A percentile compares a stretch with the other conserved stretches of the same genome.
These are phyloP conservation scores for Ochlodes sylvanus DNA, from an alignment of 2,888 invertebrate genomes.

Conservation along the genomic window DNA sequence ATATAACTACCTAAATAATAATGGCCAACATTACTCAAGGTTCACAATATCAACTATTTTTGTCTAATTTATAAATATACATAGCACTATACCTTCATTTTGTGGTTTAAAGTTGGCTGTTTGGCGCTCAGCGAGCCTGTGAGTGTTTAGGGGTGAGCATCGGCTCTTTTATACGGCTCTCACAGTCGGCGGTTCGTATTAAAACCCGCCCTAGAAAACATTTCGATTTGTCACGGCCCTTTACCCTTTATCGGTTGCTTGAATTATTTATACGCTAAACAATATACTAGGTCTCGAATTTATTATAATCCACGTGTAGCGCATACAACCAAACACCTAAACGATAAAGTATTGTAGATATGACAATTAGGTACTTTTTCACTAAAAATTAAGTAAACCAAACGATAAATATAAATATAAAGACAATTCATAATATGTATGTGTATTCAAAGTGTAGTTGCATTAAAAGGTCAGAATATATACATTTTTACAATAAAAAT, in stretches of 20 bases:
- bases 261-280: conserved; percentile 47
- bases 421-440: no score
- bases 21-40: no score
- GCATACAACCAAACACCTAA: not conserved
- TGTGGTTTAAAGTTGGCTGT: conserved; percentile 61
- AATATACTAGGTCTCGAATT: conserved; percentile 43
- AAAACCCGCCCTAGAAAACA: conserved; percentile 65
- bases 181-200: conserved; percentile 45
- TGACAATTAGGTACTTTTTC: conserved; percentile 1
- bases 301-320: conserved; percentile 39
- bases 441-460: no score
- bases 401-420: no score
- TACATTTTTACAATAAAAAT: no score
- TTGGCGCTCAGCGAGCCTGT: conserved; percentile 55
- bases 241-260: conserved; percentile 58
- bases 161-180: conserved; percentile 66
- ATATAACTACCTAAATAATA: no score
- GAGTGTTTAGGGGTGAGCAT: conserved; percentile 64
- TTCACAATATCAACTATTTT: no score
- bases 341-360: conserved; percentile 21
- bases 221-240: conserved; percentile 60
- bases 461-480: no score
- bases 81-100: conserved; percentile 69
- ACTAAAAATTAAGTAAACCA: no score
- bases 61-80: no score